These are phyloP conservation scores for Cyprinodon diabolis DNA, from an alignment of 2,797 vertebrate genomes.

Conservation along the genomic window DNA sequence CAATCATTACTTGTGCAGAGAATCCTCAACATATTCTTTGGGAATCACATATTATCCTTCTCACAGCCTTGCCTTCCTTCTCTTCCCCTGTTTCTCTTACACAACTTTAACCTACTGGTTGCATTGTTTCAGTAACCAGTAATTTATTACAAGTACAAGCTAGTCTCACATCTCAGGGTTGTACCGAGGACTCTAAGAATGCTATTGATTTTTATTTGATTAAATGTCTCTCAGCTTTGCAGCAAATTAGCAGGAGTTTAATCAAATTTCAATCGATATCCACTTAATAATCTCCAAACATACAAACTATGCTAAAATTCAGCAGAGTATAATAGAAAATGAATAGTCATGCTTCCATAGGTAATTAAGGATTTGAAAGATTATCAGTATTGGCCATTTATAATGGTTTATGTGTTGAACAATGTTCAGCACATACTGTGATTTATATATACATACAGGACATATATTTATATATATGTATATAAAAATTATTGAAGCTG, in stretches of 20 bases:
- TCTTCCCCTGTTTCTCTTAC: constrained; percentile 46
- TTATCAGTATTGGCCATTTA: constrained; percentile 9
- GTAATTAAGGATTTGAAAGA: constrained; percentile 15
- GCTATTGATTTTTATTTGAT: constrained; percentile 87
- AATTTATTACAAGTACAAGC: constrained; percentile 82
- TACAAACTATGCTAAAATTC: constrained; percentile 65
- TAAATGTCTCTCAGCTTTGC: constrained; percentile 84
- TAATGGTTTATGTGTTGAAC: neutral
- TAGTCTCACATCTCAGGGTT: constrained; percentile 78
- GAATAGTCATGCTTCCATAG: constrained; percentile 39
- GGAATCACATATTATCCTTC: constrained; percentile 67
- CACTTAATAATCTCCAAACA: constrained; percentile 82
- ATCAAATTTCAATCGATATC: constrained; percentile 86
- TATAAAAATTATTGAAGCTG: neutral
- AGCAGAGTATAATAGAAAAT: constrained; percentile 52
- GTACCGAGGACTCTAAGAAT: constrained; percentile 81
- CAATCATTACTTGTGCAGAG: constrained; percentile 67
- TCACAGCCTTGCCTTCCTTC: constrained; percentile 52
- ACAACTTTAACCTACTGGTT: constrained; percentile 74
- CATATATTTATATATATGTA: too few species aligned
- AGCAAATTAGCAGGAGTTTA: constrained; percentile 87
- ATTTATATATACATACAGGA: too few species aligned
- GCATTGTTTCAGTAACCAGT: constrained; percentile 63
- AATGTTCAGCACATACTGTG: neutral
- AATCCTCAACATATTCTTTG: constrained; percentile 54